These are phyloP conservation scores for Petrocephalus microphthalmus DNA, from an alignment of 2,113 vertebrate genomes.

Conservation along the genomic window DNA sequence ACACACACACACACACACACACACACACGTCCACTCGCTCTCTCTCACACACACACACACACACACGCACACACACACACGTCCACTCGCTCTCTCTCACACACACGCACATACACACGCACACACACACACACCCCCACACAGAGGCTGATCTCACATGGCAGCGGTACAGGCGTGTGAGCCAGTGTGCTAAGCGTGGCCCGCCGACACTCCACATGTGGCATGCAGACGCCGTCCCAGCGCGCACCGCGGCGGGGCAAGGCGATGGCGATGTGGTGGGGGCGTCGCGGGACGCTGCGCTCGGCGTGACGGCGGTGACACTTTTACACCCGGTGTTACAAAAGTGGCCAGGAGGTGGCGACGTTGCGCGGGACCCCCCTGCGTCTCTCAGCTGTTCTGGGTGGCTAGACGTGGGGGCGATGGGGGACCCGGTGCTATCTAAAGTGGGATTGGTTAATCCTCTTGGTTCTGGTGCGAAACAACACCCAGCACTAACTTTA, in stretches of 20 bases:
- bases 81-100: background rate
- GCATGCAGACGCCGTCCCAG: constrained; percentile 49
- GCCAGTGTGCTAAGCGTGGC: constrained; percentile 27
- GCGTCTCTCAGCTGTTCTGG: background rate
- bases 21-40: background rate
- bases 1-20: constrained; percentile 15
- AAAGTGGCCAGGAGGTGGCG: constrained; percentile 4
- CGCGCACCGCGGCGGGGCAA: background rate
- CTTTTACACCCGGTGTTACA: constrained; percentile 15
- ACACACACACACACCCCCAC: constrained; percentile 14
- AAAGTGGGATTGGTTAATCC: background rate
- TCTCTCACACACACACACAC: background rate
- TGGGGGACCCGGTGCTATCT: background rate
- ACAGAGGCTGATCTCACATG: constrained; percentile 19
- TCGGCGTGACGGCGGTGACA: background rate
- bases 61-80: constrained; percentile 10
- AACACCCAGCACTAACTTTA: background rate
- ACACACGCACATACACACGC: background rate
- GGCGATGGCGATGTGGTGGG: background rate
- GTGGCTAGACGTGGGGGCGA: background rate
- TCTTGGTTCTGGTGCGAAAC: background rate
- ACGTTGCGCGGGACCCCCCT: background rate
- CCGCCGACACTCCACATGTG: constrained; percentile 48
- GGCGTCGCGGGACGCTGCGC: background rate
- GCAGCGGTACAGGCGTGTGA: constrained; percentile 36